Conservation (phyloP, 2,797 vertebrate species). For the Chiroxiphia lanceolata region DNA sequence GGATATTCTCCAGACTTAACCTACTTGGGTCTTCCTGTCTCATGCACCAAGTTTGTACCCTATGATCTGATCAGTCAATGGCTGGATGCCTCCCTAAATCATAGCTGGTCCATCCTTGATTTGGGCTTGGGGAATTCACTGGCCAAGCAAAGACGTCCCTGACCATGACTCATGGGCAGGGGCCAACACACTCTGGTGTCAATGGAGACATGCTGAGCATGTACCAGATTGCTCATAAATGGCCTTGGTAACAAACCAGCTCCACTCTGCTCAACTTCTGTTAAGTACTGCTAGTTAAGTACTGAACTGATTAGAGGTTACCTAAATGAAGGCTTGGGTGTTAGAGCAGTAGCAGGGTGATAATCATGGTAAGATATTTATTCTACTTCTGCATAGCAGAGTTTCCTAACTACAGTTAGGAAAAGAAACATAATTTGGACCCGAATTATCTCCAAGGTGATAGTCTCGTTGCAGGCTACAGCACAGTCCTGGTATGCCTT, state of each 20-base stretch:
- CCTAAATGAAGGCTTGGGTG: neutral
- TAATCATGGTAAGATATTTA: neutral
- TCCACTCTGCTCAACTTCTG: neutral
- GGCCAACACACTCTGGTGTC: neutral
- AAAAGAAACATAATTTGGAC: neutral
- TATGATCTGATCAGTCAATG: neutral
- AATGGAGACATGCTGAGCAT: neutral
- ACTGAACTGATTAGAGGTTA: neutral
- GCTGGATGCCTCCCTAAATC: neutral
- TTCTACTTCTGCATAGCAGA: neutral
- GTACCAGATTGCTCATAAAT: neutral
- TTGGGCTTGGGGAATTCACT: neutral
- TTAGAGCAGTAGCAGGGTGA: neutral
- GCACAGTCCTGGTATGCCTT: neutral
- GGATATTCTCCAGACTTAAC: neutral
- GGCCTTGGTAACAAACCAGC: neutral
- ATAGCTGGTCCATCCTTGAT: neutral
- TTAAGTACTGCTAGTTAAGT: neutral
- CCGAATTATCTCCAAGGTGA: neutral
- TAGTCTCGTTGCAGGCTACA: neutral
- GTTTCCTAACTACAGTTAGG: neutral
- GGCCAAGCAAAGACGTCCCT: neutral
- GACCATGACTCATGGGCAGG: neutral
- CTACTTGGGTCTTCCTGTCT: neutral
- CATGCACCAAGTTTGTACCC: neutral